A percentile compares a stretch with the other conserved stretches of the same genome.
These are phyloP conservation scores for Rhagoletis pomonella DNA, from an alignment of 1,140 invertebrate species.

Conservation along the genomic window DNA sequence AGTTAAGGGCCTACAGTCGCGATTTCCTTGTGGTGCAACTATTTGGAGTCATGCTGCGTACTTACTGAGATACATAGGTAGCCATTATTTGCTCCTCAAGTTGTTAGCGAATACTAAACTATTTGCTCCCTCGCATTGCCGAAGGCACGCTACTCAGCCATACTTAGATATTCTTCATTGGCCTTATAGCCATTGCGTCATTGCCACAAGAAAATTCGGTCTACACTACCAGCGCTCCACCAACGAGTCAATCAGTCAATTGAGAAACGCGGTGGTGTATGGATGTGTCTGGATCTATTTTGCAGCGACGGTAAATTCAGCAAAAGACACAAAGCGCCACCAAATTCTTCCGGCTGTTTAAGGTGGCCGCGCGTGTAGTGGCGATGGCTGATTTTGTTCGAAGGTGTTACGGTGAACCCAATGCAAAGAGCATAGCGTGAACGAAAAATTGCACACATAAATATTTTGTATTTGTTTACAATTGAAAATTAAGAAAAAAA, in stretches of 20 bases:
- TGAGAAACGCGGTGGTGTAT: slow-evolving; percentile 18
- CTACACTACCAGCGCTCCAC: background rate
- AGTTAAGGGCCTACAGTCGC: no score
- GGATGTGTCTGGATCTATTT: background rate
- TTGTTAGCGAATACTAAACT: background rate
- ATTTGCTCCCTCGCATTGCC: background rate
- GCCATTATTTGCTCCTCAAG: background rate
- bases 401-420: no score
- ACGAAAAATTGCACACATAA: background rate
- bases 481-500: background rate
- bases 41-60: slow-evolving; percentile 11
- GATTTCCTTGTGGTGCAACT: background rate
- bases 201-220: background rate
- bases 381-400: background rate
- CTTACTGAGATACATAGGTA: background rate
- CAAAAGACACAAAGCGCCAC: background rate
- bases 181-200: slow-evolving; percentile 14
- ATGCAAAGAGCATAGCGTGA: background rate
- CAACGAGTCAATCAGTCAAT: slow-evolving; percentile 23
- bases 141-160: background rate
- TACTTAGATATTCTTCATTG: slow-evolving; percentile 4
- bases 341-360: background rate
- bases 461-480: slow-evolving; percentile 39
- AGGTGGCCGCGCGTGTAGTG: background rate
- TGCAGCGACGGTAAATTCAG: background rate